Evolutionary conservation across 1,140 invertebrate genomes (phyloP).

Genomic region (Drosophila funebris): DNA sequence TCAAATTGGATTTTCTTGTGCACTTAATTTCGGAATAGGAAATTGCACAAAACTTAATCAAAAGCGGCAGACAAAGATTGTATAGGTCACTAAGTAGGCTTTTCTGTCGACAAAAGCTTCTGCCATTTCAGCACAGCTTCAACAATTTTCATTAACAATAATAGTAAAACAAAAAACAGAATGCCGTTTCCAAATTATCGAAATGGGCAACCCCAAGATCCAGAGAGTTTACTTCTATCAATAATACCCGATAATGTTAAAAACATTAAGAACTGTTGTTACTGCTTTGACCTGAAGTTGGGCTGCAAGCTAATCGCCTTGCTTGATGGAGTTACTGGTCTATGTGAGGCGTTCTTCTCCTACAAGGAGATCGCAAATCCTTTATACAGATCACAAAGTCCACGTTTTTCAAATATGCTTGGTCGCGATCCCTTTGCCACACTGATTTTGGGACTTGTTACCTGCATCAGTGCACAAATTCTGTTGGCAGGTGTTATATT

Average conservation of each 20-base stretch:
- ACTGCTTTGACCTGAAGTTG: slow-evolving; percentile 23
- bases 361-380: background rate
- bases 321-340: slow-evolving; percentile 11
- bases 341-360: slow-evolving; percentile 11
- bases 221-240: background rate
- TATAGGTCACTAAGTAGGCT: slow-evolving; percentile 23
- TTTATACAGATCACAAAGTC: background rate
- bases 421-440: background rate
- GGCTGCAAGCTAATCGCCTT: slow-evolving; percentile 57
- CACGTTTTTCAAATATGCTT: background rate
- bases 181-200: slow-evolving; percentile 29
- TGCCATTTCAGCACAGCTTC: background rate
- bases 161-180: background rate
- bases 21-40: slow-evolving; percentile 64
- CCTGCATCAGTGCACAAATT: background rate
- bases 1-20: slow-evolving; percentile 80
- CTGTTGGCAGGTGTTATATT: slow-evolving; percentile 23
- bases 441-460: slow-evolving; percentile 3
- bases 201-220: background rate
- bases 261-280: slow-evolving; percentile 38
- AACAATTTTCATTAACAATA: background rate
- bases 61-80: slow-evolving; percentile 24
- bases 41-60: slow-evolving; percentile 65
- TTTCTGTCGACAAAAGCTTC: background rate
- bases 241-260: background rate